Conservation (phyloP, 1,140 invertebrate species). For the Bombus confusus region DNA sequence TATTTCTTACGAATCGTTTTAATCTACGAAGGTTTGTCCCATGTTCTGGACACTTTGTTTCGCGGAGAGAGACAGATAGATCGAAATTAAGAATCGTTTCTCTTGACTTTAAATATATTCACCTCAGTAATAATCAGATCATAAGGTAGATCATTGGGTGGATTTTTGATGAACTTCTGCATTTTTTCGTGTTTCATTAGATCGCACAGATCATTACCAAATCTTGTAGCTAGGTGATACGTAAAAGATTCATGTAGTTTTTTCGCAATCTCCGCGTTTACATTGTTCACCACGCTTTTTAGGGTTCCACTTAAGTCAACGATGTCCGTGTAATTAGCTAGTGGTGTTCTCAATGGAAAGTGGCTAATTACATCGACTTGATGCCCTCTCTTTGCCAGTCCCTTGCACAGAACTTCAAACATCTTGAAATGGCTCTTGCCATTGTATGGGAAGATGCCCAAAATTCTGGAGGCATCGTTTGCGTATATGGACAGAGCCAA, state of each 20-base stretch:
- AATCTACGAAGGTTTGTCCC: no score
- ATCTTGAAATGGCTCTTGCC: no score
- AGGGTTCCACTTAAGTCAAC: constrained; percentile 9
- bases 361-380: constrained; percentile 68
- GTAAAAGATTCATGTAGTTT: not conserved
- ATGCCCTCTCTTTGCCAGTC: constrained; percentile 71
- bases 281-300: no score
- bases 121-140: constrained; percentile 63
- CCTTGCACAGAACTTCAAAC: constrained; percentile 58
- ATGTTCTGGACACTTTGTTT: no score
- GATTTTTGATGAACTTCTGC: constrained; percentile 66
- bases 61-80: no score
- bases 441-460: constrained; percentile 69
- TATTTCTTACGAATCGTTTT: no score
- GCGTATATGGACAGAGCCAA: no score
- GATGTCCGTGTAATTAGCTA: constrained; percentile 69
- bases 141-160: constrained; percentile 64
- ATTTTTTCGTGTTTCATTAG: constrained; percentile 35
- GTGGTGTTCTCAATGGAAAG: constrained; percentile 50
- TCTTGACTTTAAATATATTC: no score
- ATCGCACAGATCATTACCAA: no score
- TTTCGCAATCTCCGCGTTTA: not conserved
- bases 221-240: not conserved
- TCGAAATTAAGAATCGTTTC: no score
- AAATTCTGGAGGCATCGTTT: constrained; percentile 54